Evolutionary conservation across 2,888 invertebrate genomes (phyloP), one percentile per base, ranked within the genome.

Genomic region (Microctonus hyperodae): DNA sequence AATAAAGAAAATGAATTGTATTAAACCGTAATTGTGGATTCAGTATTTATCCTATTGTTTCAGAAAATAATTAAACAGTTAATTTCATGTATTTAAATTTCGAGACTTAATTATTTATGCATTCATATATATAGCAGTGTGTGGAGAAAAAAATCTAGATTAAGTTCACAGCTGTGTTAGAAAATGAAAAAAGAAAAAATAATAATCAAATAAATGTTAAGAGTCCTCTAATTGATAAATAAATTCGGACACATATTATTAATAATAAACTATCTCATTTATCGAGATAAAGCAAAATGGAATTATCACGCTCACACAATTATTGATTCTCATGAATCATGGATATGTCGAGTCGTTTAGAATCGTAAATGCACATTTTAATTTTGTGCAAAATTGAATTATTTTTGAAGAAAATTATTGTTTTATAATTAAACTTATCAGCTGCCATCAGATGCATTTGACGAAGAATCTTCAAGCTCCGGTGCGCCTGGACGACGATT

Each of bases 401-500:
- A 7, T n/a, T 16, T n/a, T 44, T 44, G 7, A 28, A 28, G 7
- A 28, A 28, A 28, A 28, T 28, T 28, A 28, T 28, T 28, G 7
- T 3, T 28, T 7, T 28, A 28, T 7, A 5, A 28, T 28, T 28
- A 28, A 16, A 44, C 68, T 71, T 70, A 78, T 84, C 83, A 87
- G 76, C 86, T 88, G 51, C 88, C 87, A 77, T 88, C 88, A 2
- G 82, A 83, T 9, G 80, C 81, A 68, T 83, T 84, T 55, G 83
- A 83, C 23, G 81, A 83, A 56, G 80, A 79, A 76, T 85, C 78
- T 78, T 84, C 81, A 51, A 84, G 81, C 75, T 87, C 87, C 23
- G 89, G 88, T 16, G 78, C 79, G n/a, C 78, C 78, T 16, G 83
- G 80, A 40, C 79, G 77, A 44, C 76, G 77, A 40, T 81, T 80